phyloP scores from a whole-genome alignment of 2,113 vertebrate genomes.

The Pelodiscus sinensis region DNA sequence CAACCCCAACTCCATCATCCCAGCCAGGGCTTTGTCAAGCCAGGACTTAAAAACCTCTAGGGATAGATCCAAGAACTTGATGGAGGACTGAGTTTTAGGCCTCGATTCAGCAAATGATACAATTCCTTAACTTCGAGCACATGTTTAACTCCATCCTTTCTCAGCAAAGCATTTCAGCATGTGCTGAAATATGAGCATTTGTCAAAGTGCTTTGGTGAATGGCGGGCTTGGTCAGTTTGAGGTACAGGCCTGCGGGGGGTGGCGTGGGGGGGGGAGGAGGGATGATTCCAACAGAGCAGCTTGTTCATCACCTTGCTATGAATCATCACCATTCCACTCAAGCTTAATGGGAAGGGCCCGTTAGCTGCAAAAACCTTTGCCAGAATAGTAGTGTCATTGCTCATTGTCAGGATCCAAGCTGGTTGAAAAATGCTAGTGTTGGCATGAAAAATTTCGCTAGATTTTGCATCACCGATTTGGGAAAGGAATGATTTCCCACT shows the following conservation, averaged over 20 bases:
- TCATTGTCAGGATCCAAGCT: fast-evolving
- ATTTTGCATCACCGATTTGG: not conserved
- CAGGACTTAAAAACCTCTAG: too few species aligned
- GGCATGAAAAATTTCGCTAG: fast-evolving
- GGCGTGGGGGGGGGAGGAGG: not conserved
- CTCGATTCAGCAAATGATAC: not conserved
- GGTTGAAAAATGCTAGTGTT: fast-evolving
- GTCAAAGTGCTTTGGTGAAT: not conserved
- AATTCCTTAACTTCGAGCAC: not conserved
- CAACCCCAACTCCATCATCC: too few species aligned
- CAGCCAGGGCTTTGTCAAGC: too few species aligned
- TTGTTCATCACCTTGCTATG: fast-evolving
- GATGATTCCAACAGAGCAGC: not conserved
- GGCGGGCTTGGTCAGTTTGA: fast-evolving
- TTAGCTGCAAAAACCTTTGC: fast-evolving
- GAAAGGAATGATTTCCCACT: not conserved
- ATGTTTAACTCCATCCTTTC: not conserved
- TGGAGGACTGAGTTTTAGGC: not conserved
- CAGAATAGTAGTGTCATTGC: not conserved
- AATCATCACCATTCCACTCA: not conserved
- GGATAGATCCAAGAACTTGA: not conserved
- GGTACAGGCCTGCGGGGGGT: fast-evolving
- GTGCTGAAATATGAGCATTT: not conserved
- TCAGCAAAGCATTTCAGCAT: not conserved
- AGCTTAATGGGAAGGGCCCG: not conserved